phyloP scores from a whole-genome alignment of 2,113 vertebrate species.

The Burhinus bistriatus region DNA sequence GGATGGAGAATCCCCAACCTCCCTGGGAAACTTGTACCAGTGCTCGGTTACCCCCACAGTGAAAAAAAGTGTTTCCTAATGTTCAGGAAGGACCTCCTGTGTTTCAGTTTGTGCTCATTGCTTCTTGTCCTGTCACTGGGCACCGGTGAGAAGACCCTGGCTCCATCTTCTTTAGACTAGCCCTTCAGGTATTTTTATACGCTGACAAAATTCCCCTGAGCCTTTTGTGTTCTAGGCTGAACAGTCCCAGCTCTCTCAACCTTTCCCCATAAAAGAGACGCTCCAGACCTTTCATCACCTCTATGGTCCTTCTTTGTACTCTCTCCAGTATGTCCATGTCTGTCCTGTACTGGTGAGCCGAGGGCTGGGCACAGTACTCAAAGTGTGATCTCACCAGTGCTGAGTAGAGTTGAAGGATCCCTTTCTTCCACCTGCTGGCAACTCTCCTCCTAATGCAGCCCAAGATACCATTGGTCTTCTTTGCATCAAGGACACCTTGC shows the following conservation, averaged over 20 bases:
- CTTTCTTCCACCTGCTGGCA: background rate
- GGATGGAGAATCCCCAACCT: background rate
- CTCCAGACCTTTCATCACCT: background rate
- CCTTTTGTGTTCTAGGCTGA: background rate
- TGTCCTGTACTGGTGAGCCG: background rate
- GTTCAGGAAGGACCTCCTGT: background rate
- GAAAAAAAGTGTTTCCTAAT: background rate
- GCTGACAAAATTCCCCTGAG: background rate
- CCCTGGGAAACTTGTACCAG: background rate
- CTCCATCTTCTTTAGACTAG: rapidly evolving
- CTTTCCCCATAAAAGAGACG: background rate
- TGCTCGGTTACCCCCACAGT: background rate
- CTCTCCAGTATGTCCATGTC: background rate
- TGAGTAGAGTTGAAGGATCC: background rate
- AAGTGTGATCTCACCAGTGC: background rate
- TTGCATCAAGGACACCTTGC: rapidly evolving
- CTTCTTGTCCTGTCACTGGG: background rate
- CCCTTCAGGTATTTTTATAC: background rate
- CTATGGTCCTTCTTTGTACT: background rate
- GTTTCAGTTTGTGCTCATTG: background rate
- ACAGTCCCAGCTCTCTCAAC: background rate
- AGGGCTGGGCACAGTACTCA: background rate
- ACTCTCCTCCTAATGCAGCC: background rate
- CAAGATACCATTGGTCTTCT: background rate
- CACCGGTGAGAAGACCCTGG: background rate